phyloP scores from a whole-genome alignment of 1,140 invertebrate genomes.

The Ips nitidus region DNA sequence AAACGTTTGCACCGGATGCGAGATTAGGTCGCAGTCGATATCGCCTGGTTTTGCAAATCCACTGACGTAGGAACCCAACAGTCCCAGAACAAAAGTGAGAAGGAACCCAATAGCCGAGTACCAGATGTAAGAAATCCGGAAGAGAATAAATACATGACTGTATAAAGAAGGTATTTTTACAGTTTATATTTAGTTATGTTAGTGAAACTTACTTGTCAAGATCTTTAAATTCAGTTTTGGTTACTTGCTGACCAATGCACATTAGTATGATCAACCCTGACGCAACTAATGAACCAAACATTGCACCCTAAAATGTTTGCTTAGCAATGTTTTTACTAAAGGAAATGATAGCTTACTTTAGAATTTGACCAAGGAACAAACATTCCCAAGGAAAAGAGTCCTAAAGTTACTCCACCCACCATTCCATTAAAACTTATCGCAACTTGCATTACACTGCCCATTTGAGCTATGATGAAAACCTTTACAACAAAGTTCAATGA shows the following conservation, averaged over 20 bases:
- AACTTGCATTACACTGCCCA: conserved; percentile 81
- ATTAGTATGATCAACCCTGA: conserved; percentile 70
- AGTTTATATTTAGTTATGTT: conserved; percentile 53
- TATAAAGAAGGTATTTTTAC: conserved; percentile 32
- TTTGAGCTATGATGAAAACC: conserved; percentile 76
- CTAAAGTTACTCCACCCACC: conserved; percentile 82
- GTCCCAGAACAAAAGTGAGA: conserved; percentile 63
- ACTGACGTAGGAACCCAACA: conserved; percentile 64
- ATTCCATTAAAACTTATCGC: conserved; percentile 86
- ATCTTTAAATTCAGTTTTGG: conserved; percentile 53
- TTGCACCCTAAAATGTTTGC: conserved; percentile 57
- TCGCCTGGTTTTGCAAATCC: conserved; percentile 58
- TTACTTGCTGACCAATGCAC: conserved; percentile 70
- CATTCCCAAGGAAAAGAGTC: conserved; percentile 85
- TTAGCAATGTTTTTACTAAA: not conserved
- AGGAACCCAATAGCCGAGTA: conserved; percentile 67
- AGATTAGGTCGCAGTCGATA: conserved; percentile 58
- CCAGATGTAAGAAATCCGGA: conserved; percentile 73
- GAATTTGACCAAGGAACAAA: conserved; percentile 83
- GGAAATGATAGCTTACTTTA: conserved; percentile 55
- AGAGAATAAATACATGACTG: conserved; percentile 54
- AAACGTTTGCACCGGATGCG: conserved; percentile 54
- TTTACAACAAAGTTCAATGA: conserved; percentile 4
- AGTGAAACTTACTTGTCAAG: conserved; percentile 33
- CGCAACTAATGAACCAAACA: conserved; percentile 63